Evolutionary conservation across 2,113 vertebrate genomes (phyloP), one percentile per base, ranked within the genome.

Genomic region (Paramisgurnus dabryanus): DNA sequence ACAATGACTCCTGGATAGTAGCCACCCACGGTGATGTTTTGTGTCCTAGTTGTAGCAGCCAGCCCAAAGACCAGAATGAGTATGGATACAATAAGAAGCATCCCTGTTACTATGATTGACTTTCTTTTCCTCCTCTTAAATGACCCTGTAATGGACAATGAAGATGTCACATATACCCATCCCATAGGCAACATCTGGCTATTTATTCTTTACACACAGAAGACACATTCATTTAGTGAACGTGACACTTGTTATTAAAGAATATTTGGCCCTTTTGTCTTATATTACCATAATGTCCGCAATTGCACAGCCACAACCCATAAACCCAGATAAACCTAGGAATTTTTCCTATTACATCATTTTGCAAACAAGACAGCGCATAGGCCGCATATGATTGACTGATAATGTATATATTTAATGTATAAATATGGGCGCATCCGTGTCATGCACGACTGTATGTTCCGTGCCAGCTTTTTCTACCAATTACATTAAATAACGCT

Each of bases 1-100:
- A 99, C 97, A 88, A 99, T 98, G 87, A 96, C 94, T 89, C 98
- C 98, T 0, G 98, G 95, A 90, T 99, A 99, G 92, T 99, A 99
- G 81, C 98, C 97, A 88, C 98, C 97, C 55, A 99, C 97, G 1
- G 97, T 97, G 89, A 98, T 96, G 94, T 99, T 98, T 92, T 98
- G 96, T 43, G 96, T 98, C 92, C 96, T 94, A 84, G 97, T 98
- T 53, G 97, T 98, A 45, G 98, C 98, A 12, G 96, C 97, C 87
- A 98, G 92, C 84, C 97, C 98, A 75, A 98, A 96, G 63, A 97
- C 92, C 84, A 99, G 95, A 90, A 99, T 99, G 85, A 99, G 94
- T 83, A 97, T 87, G 0, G 98, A 99, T 12, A 98, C 96, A 53
- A 98, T 93, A 80, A 99, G 94, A 73, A 99, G 93, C 90, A 96